phyloP scores from a whole-genome alignment of 2,113 vertebrate species.

The Pseudois nayaur region DNA sequence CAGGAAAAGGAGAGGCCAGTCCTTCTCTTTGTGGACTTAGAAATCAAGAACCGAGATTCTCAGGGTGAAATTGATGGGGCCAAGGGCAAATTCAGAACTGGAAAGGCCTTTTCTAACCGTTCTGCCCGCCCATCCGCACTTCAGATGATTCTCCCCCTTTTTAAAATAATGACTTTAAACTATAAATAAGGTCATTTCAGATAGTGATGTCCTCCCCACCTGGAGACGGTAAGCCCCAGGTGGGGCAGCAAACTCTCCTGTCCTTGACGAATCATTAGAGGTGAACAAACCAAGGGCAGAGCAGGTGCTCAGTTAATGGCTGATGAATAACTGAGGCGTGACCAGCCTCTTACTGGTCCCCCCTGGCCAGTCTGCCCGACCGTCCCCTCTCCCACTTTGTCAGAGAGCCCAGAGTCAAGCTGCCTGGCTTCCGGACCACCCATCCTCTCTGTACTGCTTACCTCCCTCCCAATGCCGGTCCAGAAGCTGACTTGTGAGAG shows the following conservation, averaged over 20 bases:
- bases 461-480: neutral
- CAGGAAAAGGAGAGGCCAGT: neutral
- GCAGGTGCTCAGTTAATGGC: neutral
- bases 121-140: neutral
- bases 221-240: neutral
- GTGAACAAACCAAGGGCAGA: neutral
- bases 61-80: neutral
- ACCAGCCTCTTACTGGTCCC: neutral
- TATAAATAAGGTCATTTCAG: neutral
- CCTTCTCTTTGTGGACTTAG: neutral
- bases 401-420: neutral
- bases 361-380: neutral
- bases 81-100: neutral
- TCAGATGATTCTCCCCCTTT: neutral
- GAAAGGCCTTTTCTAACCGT: neutral
- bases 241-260: neutral
- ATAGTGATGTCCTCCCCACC: neutral
- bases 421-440: neutral
- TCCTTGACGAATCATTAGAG: neutral
- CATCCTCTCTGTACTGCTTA: neutral
- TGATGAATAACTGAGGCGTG: neutral
- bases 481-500: neutral
- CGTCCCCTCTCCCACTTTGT: neutral
- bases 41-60: neutral
- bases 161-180: neutral